Evolutionary conservation across 2,888 invertebrate species (phyloP).

Genomic region (Macrosoma leucophasiata): DNA sequence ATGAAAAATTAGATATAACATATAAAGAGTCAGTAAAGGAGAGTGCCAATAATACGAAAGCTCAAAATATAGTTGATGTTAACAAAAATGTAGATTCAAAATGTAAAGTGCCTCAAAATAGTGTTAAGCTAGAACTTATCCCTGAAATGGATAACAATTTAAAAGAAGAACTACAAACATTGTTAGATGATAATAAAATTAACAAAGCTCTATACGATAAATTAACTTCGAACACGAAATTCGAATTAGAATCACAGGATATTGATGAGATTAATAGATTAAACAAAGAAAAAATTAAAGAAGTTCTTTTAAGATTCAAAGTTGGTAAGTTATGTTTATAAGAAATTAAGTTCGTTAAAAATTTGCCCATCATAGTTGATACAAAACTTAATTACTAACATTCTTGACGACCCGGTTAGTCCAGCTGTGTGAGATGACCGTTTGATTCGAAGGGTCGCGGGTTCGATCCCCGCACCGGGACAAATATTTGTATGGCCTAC

Average conservation of each 20-base stretch:
- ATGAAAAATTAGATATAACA: slow-evolving; percentile 44
- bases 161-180: slow-evolving; percentile 41
- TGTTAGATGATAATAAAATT: slow-evolving; percentile 58
- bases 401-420: too few species aligned
- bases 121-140: slow-evolving; percentile 24
- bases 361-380: too few species aligned
- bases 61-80: slow-evolving; percentile 32
- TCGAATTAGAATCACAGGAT: slow-evolving; percentile 61
- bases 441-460: too few species aligned
- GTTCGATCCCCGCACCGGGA: too few species aligned
- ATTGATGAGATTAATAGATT: slow-evolving; percentile 67
- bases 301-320: slow-evolving; percentile 51
- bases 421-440: too few species aligned
- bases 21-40: slow-evolving; percentile 41
- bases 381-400: too few species aligned
- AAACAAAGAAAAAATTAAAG: slow-evolving; percentile 46
- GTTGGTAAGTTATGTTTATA: slow-evolving; percentile 55
- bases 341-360: slow-evolving; percentile 8
- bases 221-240: slow-evolving; percentile 56
- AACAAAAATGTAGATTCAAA: slow-evolving; percentile 37
- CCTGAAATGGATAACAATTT: slow-evolving; percentile 37
- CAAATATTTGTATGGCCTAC: too few species aligned
- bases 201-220: slow-evolving; percentile 56
- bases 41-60: slow-evolving; percentile 23
- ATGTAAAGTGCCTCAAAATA: slow-evolving; percentile 33